Evolutionary conservation across 2,797 vertebrate genomes (phyloP), one percentile per base, ranked within the genome.

Genomic region (Scarus forsteni): DNA sequence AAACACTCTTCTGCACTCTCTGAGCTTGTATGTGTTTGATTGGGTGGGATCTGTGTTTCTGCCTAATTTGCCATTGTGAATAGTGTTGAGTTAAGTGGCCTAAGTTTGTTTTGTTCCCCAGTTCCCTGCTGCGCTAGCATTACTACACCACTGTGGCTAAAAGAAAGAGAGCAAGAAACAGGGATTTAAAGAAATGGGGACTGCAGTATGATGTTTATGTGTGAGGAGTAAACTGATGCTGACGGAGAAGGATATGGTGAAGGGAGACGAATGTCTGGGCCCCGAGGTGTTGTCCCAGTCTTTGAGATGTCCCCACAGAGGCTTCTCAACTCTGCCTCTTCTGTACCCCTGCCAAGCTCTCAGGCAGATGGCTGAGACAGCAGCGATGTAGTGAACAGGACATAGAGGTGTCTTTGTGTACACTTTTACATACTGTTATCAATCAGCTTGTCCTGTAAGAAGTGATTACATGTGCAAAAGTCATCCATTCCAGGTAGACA

Each of bases 11-110:
- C 18, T 10, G 35, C 73, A 67, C 46, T 11, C 18, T 0, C n/a
- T 44, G 19, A 75, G 65, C 60, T 51, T 69, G 38, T 27, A 59
- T 69, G 51, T 81, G 69, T 67, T 85, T 80, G 70, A 86, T 90
- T 77, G 62, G 73, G 79, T 44, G 51, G 68, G 54, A 76, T 74
- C 69, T 85, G 48, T 78, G 66, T 88, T 84, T 76, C 76, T 73
- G 77, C 79, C 74, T 87, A 89, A 89, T 85, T 89, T 89, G 72
- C 86, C 81, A 77, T 82, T 85, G 84, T 87, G 85, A 85, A 88
- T 83, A 80, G 80, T 75, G 91, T 79, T 77, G 81, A 85, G 81
- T 84, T 84, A 87, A 89, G 80, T 82, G 76, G 74, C 71, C 70
- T 19, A 70, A 79, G 82, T 90, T 87, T 89, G 85, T 87, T 90